Conservation (phyloP, 1,140 invertebrate genomes). For the Eurosta solidaginis region DNA sequence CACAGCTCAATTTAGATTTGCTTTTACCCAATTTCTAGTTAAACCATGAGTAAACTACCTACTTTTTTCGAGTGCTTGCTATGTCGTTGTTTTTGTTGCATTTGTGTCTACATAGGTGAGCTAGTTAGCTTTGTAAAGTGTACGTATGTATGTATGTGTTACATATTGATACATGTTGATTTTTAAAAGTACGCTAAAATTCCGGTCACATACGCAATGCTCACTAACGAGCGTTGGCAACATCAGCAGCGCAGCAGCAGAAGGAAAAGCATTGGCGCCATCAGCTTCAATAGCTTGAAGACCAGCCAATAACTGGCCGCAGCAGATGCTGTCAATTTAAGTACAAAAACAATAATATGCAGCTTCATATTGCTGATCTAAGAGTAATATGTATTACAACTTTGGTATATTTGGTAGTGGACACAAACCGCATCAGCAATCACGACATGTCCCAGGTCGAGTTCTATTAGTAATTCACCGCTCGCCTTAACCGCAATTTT, state of each 20-base stretch:
- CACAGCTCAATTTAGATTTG: background rate
- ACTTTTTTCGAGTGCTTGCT: background rate
- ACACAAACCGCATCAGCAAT: slow-evolving; percentile 27
- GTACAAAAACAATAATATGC: background rate
- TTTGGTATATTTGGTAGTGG: background rate
- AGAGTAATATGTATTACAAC: too few relatives aligned
- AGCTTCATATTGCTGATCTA: background rate
- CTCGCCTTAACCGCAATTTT: slow-evolving; percentile 2
- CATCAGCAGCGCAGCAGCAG: background rate
- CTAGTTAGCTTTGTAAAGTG: background rate
- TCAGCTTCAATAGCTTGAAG: too few relatives aligned
- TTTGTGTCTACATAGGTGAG: too few relatives aligned
- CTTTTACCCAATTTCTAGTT: background rate
- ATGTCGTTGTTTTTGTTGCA: background rate
- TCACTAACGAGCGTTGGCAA: slow-evolving; percentile 8
- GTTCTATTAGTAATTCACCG: slow-evolving; percentile 21
- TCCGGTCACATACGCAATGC: slow-evolving; percentile 26
- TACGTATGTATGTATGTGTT: background rate
- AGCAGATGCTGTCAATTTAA: background rate
- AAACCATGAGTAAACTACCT: background rate
- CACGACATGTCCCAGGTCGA: slow-evolving; percentile 12
- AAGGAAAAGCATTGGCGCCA: too few relatives aligned
- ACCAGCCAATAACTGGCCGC: slow-evolving; percentile 19
- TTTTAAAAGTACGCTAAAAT: background rate
- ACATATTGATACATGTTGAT: background rate